Conservation (phyloP, 2,113 vertebrate genomes). For the Zosterops japonicus region DNA sequence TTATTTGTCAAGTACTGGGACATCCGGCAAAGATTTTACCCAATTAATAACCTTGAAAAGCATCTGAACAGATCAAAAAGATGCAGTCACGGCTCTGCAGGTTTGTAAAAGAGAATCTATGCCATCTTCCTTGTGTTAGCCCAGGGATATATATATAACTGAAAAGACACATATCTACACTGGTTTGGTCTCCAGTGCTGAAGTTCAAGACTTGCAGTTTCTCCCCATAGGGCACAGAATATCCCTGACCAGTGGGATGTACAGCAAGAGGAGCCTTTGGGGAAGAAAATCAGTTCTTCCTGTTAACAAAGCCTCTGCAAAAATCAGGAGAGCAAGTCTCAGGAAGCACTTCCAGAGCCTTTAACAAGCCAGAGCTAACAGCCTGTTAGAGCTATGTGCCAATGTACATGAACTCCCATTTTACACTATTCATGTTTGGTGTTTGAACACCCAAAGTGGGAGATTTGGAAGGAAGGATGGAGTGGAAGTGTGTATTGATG, state of each 20-base stretch:
- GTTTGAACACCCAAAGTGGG: background rate
- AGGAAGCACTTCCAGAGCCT: background rate
- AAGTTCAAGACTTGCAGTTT: background rate
- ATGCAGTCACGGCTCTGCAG: background rate
- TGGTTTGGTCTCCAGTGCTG: background rate
- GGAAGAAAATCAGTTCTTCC: background rate
- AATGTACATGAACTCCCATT: background rate
- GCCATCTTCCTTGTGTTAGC: too few relatives aligned
- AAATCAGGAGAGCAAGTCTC: background rate
- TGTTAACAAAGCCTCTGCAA: background rate
- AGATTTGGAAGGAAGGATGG: background rate
- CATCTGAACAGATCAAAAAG: background rate
- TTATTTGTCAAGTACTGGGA: background rate
- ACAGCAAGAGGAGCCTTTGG: background rate
- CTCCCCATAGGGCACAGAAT: background rate
- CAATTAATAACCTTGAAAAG: background rate
- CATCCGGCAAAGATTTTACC: background rate
- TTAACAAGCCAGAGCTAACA: background rate
- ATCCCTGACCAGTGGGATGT: background rate
- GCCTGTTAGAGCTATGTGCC: background rate
- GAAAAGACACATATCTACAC: background rate
- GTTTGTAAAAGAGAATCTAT: background rate
- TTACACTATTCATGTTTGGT: background rate
- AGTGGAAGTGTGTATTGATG: background rate
- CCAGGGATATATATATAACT: background rate